Base-by-base conservation (phyloP, 2,797 vertebrate genomes). In the Rhinella marina region DNA sequence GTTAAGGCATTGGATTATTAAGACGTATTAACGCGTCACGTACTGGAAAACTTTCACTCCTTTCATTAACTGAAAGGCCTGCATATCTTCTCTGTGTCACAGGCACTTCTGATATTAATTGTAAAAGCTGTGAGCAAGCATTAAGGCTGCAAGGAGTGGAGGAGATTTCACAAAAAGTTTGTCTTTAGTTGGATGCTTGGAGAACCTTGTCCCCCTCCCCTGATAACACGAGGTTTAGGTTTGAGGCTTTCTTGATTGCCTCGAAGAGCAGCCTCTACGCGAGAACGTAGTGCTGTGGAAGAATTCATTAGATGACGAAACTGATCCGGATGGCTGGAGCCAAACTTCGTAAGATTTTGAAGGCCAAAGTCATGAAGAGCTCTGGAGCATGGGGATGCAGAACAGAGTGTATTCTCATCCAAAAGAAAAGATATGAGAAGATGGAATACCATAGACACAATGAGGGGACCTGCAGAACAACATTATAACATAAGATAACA, bases 131-230 rank as follows among this genome's bases (percentile, higher is more conserved):
- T 82, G 66, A 72, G 12, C 32, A 77, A 76, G 57, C 41, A 54
- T 77, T 86, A 83, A 87, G 81, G 81, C 85, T 79, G 32, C 41
- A 81, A 73, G 50, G 77, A 80, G 61, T 32, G 8, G 16, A 61
- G 52, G 9, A 78, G 32, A 19, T 14, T 75, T 95, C 84, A 96
- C 87, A 96, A 91, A 92, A 96, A 96, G 90, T 87, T 93, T 87
- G 96, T 98, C 92, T 98, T 99, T 4, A 99, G 95, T 17, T 97
- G 97, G 93, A 99, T 98, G 91, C 95, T 98, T 82, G 95, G 95
- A 0, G 95, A 95, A 68, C 93, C 94, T 92, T 95, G 97, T 90
- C 92, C 93, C 61, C 94, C 82, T 78, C 91, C 92, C 90, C 91
- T 94, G 83, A 90, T 59, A 79, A 92, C 82, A 50, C 93, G 93